Evolutionary conservation across 1,140 invertebrate species (phyloP), one percentile per base, ranked within the genome.

Genomic region (Microvelia longipes): DNA sequence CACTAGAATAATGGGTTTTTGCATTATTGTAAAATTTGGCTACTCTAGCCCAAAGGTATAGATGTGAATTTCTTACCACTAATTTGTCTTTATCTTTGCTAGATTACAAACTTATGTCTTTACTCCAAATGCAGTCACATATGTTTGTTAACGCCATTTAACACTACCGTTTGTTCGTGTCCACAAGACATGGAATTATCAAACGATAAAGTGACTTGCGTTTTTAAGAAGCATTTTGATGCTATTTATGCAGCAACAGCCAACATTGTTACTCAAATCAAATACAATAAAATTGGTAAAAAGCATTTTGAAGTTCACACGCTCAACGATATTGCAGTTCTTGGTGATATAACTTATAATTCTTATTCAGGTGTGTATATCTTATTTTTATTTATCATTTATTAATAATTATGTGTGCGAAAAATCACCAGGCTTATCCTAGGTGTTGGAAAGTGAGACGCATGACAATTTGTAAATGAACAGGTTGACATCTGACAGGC

Each of bases 71-170:
- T n/a, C n/a, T n/a, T n/a, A n/a, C n/a, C n/a, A n/a, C n/a, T n/a
- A n/a, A n/a, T n/a, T n/a, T n/a, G n/a, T n/a, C n/a, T n/a, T n/a
- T n/a, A n/a, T n/a, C n/a, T n/a, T n/a, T n/a, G n/a, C n/a, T n/a
- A n/a, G n/a, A n/a, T n/a, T n/a, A n/a, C n/a, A n/a, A n/a, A n/a
- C n/a, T n/a, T n/a, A n/a, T 97, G 94, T 77, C 75, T 75, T 25
- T 73, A 79, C 64, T 79, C 83, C 30, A 77, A 81, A 0, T 96
- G 94, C 77, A 87, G 85, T 26, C 88, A 96, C 76, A 77, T 96
- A 25, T 96, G 94, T 75, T 78, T 96, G 1, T 77, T 96, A 29
- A 84, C 84, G 2, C 85, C 86, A 0, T 79, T 80, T 27, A 26
- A 61, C 28, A n/a, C 11, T 11, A 26, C 61, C 14, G 79, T 81